These are phyloP conservation scores for Urosaurus nigricauda DNA, from an alignment of 2,797 vertebrate genomes.

Conservation along the genomic window DNA sequence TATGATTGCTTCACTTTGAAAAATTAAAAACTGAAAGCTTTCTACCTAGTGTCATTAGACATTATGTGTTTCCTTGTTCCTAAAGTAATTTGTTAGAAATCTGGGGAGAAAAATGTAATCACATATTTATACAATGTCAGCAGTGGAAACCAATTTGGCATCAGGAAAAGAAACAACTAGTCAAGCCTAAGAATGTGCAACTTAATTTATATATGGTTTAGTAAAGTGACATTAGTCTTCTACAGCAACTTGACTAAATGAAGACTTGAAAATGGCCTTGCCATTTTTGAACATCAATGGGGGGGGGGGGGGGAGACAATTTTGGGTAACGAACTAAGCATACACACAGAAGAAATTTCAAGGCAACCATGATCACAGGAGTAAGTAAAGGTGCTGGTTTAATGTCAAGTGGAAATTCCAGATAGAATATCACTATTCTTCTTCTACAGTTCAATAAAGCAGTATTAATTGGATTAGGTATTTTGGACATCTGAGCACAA, in stretches of 20 bases:
- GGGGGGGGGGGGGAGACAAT: background rate
- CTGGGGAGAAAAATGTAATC: background rate
- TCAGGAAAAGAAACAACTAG: background rate
- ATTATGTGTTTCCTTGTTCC: background rate
- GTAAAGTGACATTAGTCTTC: background rate
- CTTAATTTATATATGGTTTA: background rate
- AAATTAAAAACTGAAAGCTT: background rate
- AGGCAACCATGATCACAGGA: background rate
- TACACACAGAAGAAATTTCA: background rate
- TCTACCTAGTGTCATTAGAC: background rate
- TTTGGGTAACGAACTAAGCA: too few species aligned
- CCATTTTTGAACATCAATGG: background rate
- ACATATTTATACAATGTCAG: background rate
- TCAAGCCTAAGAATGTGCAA: background rate
- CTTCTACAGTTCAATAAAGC: constrained; percentile 31
- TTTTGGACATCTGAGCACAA: constrained; percentile 44
- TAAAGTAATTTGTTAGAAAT: background rate
- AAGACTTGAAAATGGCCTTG: background rate
- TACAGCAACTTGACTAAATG: background rate
- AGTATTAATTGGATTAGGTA: constrained; percentile 55
- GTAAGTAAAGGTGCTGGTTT: background rate
- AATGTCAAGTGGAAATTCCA: constrained; percentile 9
- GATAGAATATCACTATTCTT: constrained; percentile 22
- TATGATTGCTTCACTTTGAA: background rate
- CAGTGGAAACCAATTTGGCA: background rate